Evolutionary conservation across 1,140 invertebrate species (phyloP), one percentile per base, ranked within the genome.

Genomic region (Trichoplusia ni): DNA sequence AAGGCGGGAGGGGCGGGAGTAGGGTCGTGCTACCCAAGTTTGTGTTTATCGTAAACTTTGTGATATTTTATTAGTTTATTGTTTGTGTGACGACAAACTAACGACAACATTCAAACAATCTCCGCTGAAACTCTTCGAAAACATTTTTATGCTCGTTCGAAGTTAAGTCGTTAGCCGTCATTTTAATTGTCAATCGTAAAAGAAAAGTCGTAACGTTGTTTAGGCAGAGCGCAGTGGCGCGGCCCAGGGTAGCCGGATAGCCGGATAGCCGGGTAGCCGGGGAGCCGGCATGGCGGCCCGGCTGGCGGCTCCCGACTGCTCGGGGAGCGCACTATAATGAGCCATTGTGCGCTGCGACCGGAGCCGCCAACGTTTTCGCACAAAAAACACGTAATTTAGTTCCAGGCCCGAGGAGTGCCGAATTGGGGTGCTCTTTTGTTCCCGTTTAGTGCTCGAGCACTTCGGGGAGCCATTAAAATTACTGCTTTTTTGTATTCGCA

Each of bases 351-450:
- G 33, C 33, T 46, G 14, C 49, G 58, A 21, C 25, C 33, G 6
- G 33, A 19, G 46, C 59, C 44, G 59, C 35, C 44, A 27, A 58
- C 54, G 19, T 21, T 44, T 58, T 44, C 16, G 38, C 54, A 62
- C 59, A 62, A 62, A 67, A 67, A 67, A 62, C 59, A 54, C 46
- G 21, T 59, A 49, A 62, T 62, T 62, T 47, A 67, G n/a, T 46
- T 61, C 9, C 29, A 51, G 27, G 23, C 5, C 18, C 35, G 29
- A 13, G n/a, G 11, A 33, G 27, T n/a, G 21, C 37, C 42, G 37
- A 49, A 64, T 35, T 47, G 61, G 67, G 62, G 56, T 29, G 38
- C 23, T 27, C 47, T 51, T 69, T 69, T 68, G 66, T 68, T 68
- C 49, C 21, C 49, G 35, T 54, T 61, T 56, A 47, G 21, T 53